Evolutionary conservation across 2,113 vertebrate genomes (phyloP).

Genomic region (Festucalex cinctus): DNA sequence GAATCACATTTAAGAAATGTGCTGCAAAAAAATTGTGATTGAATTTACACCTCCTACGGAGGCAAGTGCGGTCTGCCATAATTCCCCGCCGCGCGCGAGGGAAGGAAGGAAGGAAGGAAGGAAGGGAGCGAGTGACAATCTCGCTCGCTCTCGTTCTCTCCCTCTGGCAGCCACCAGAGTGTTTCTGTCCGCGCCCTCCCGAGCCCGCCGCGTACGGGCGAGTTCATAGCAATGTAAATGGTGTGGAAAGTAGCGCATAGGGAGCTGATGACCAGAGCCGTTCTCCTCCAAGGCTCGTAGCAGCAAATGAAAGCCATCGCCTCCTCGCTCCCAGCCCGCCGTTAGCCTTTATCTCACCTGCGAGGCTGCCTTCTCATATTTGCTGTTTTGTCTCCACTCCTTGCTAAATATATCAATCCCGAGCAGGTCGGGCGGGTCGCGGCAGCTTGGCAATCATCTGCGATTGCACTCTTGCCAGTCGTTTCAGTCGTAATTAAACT

Average conservation of each 20-base stretch:
- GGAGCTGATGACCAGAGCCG: conserved; percentile 64
- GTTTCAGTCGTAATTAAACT: conserved; percentile 46
- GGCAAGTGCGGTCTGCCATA: conserved; percentile 65
- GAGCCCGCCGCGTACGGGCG: conserved; percentile 60
- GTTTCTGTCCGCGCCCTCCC: conserved; percentile 60
- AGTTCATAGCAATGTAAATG: conserved; percentile 71
- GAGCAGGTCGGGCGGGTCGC: conserved; percentile 48
- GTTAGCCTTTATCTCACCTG: conserved; percentile 65
- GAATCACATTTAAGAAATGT: conserved; percentile 58
- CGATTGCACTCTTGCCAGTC: conserved; percentile 44
- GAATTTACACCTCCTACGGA: conserved; percentile 74
- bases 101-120: conserved; percentile 16
- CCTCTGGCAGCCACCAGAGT: conserved; percentile 49
- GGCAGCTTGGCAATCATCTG: conserved; percentile 55
- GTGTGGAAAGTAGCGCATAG: conserved; percentile 65
- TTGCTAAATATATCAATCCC: conserved; percentile 63
- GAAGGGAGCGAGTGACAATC: conserved; percentile 25
- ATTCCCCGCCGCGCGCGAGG: conserved; percentile 42
- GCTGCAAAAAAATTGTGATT: conserved; percentile 56
- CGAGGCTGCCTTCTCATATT: conserved; percentile 53
- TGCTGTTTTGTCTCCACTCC: conserved; percentile 50
- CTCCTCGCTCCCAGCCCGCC: conserved; percentile 48
- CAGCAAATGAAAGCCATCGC: conserved; percentile 59
- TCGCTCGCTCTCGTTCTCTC: background rate
- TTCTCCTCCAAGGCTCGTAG: conserved; percentile 43